Base-by-base conservation (phyloP, 2,797 vertebrate genomes). In the Microcaecilia unicolor region DNA sequence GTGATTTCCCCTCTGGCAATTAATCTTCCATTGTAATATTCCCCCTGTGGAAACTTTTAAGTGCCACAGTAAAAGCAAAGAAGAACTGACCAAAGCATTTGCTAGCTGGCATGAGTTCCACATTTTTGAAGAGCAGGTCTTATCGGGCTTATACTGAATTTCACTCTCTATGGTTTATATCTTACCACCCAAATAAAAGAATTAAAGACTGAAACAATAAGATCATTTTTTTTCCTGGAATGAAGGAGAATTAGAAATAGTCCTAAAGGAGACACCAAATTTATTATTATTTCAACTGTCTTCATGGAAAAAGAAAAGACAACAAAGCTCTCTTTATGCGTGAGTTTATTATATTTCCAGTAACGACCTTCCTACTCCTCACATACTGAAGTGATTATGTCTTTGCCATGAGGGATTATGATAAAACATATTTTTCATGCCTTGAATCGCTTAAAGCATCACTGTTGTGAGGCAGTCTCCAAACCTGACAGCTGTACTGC, bases 371-470 rank as follows among this genome's bases (percentile, higher is more conserved):
- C 21, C 25, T 45, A 22, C 38, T 20, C 23, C 31, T 57, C 34
- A 27, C 44, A 41, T 42, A 19, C 1, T 46, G 40, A 51, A 59
- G 16, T 58, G 50, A 61, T 53, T 57, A 63, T 55, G 61, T 44
- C 26, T 59, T 65, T 55, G 26, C 46, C 33, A 45, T 25, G 11
- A 48, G 10, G 14, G 5, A 53, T 44, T 31, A 30, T 24, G 14
- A 62, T 24, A 47, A 59, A 32, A 23, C 67, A 43, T 2, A 2
- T 11, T 9, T 51, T 45, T 55, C 24, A 28, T 44, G 51, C 11
- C 0, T 6, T 23, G 4, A 13, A 35, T 53, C 3, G 1, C 43
- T 28, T 56, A 19, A 13, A 50, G 38, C 28, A 35, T 3, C 23
- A 41, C 40, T 51, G n/a, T 15, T 51, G 48, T 44, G 25, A 25